Base-by-base conservation (phyloP, 2,113 vertebrate species). In the Laticauda laticaudata region DNA sequence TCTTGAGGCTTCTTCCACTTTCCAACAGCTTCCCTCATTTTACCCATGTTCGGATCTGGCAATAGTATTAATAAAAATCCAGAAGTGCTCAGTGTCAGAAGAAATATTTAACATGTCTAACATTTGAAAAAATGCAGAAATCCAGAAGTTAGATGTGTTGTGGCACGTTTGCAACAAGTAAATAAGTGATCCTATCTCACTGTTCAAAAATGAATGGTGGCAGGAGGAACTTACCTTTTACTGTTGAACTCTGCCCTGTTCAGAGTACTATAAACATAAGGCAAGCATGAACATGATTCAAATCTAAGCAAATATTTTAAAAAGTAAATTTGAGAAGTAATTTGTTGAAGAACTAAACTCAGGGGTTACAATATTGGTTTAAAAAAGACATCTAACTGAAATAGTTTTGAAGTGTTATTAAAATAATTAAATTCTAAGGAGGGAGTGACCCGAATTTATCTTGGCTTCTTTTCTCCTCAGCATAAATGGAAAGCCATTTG, bases 341-440 rank as follows among this genome's bases (percentile, higher is more conserved):
- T 87, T 92, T 91, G 26, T 0, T 0, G 6, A 64, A 64, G 1
- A 5, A 0, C 18, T 96, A 95, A 94, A 96, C 95, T 96, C 95
- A 94, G 95, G 93, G 96, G 94, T 75, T 59, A 6, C 29, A 91
- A 93, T 34, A 88, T 61, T 1, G 21, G 26, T 88, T 59, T 0
- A 5, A 89, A 86, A 92, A 81, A 43, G 20, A 34, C 34, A 86
- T 88, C 54, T 51, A 4, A 0, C 75, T 93, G 15, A 81, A 85
- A 92, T 57, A 92, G 8, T 54, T 55, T 64, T 81, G 29, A 75
- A 55, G 23, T 45, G 29, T 89, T 55, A 54, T 88, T 24, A 69
- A 43, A 61, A 48, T 57, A 6, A 26, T n/a, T 26, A 86, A 54
- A 43, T 15, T 64, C 5, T 57, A 29, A 39, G 15, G 8, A 14